Conservation (phyloP, 2,797 vertebrate species). For the Micropoecilia bifurca region DNA sequence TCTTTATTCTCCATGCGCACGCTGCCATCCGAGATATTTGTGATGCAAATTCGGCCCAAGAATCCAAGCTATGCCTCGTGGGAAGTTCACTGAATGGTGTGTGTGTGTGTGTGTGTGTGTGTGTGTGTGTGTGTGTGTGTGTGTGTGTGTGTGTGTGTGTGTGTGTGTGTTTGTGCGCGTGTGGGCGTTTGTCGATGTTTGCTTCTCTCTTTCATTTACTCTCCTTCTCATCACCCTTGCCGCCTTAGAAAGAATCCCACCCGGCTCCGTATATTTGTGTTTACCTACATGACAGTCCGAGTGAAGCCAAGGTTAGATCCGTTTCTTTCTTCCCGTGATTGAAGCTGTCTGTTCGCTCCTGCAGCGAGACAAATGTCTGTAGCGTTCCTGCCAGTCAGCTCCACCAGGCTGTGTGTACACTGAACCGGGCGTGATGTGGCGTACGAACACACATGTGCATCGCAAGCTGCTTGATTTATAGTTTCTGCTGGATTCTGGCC, state of each 20-base stretch:
- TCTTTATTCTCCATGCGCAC: slow-evolving; percentile 61
- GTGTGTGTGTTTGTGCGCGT: slow-evolving; percentile 32
- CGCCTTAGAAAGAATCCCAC: neutral
- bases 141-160: slow-evolving; percentile 29
- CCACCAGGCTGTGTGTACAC: neutral
- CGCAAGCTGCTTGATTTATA: slow-evolving; percentile 34
- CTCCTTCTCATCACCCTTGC: slow-evolving; percentile 17
- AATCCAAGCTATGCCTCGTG: slow-evolving; percentile 69
- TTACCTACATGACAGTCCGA: slow-evolving; percentile 13
- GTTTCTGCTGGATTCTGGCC: neutral
- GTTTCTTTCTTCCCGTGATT: slow-evolving; percentile 47
- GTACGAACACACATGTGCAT: slow-evolving; percentile 12
- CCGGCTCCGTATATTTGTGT: neutral
- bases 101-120: slow-evolving; percentile 38
- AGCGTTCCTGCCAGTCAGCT: slow-evolving; percentile 48
- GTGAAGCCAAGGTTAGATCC: slow-evolving; percentile 34
- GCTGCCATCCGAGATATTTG: slow-evolving; percentile 69
- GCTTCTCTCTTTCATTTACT: slow-evolving; percentile 30
- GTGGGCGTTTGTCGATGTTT: slow-evolving; percentile 26
- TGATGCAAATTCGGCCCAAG: slow-evolving; percentile 72
- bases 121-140: slow-evolving; percentile 31
- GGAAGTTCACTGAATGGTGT: slow-evolving; percentile 49
- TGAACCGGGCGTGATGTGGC: slow-evolving; percentile 12
- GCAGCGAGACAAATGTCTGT: slow-evolving; percentile 59
- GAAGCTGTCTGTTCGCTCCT: slow-evolving; percentile 43